A percentile compares a stretch with the other conserved stretches of the same genome.
These are phyloP conservation scores for Alces alces DNA, from an alignment of 2,113 vertebrate genomes.

Conservation along the genomic window DNA sequence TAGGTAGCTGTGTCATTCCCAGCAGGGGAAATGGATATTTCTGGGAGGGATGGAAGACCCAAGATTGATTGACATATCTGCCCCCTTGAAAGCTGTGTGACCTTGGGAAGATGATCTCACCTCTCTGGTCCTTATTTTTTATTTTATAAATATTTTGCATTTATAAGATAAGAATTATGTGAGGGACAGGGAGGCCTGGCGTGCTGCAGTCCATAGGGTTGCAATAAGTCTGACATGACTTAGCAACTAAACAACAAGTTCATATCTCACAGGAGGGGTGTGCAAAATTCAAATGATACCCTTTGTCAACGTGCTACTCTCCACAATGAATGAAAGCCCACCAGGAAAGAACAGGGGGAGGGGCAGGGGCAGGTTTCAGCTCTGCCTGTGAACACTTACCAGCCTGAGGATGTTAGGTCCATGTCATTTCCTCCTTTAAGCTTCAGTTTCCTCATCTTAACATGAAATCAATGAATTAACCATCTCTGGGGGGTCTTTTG, in stretches of 20 bases:
- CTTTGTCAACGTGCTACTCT: not conserved
- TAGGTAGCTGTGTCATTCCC: too few species aligned
- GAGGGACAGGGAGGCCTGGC: not conserved
- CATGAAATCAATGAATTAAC: not conserved
- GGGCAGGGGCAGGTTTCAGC: too few species aligned
- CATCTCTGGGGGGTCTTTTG: too few species aligned
- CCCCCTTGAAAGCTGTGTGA: not conserved
- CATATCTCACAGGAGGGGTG: not conserved
- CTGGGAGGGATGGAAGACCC: not conserved
- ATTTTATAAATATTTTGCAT: not conserved
- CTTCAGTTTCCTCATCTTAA: not conserved
- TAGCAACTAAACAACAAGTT: not conserved
- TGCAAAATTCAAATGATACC: not conserved
- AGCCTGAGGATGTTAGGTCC: not conserved
- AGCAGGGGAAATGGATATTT: not conserved
- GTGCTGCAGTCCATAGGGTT: not conserved
- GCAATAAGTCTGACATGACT: not conserved
- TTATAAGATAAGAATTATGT: not conserved
- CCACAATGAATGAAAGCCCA: not conserved
- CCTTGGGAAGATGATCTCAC: not conserved
- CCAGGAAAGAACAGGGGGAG: not conserved
- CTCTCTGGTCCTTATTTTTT: not conserved
- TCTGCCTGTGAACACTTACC: accelerated
- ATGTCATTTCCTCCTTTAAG: too few species aligned
- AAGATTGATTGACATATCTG: not conserved